Evolutionary conservation across 2,113 vertebrate species (phyloP).

Genomic region (Octodon degus): DNA sequence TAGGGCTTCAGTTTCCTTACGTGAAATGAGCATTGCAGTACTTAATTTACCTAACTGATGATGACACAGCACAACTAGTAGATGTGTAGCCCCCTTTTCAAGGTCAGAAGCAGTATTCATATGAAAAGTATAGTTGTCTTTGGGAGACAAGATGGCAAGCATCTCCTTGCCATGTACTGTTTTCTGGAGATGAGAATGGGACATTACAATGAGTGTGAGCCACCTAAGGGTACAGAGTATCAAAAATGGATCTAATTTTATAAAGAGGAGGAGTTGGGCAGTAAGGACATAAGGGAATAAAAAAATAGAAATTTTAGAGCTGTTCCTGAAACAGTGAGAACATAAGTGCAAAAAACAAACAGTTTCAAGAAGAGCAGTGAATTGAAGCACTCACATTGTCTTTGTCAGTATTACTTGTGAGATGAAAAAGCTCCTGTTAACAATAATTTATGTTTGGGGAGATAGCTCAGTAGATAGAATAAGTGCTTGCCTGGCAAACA

Average conservation of each 20-base stretch:
- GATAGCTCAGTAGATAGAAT: no score
- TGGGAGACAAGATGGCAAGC: neutral
- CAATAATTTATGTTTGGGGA: neutral
- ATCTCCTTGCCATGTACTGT: neutral
- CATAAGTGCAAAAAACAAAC: neutral
- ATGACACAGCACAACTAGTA: neutral
- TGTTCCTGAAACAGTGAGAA: neutral
- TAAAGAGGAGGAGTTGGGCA: neutral
- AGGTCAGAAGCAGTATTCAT: neutral
- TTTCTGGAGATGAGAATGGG: neutral
- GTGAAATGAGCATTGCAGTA: neutral
- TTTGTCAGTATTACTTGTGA: neutral
- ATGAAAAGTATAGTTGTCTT: neutral
- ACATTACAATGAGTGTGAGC: neutral
- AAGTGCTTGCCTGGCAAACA: no score
- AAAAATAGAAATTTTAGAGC: neutral
- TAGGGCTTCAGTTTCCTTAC: neutral
- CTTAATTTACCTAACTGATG: neutral
- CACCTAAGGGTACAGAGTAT: neutral
- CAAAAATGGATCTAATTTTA: neutral
- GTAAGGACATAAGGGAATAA: neutral
- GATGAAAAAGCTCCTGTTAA: constrained; percentile 23
- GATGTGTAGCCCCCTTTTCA: neutral
- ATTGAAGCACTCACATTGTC: neutral
- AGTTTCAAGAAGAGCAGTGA: neutral